Evolutionary conservation across 2,888 invertebrate species (phyloP).

Genomic region (Cheiracanthium punctorium): DNA sequence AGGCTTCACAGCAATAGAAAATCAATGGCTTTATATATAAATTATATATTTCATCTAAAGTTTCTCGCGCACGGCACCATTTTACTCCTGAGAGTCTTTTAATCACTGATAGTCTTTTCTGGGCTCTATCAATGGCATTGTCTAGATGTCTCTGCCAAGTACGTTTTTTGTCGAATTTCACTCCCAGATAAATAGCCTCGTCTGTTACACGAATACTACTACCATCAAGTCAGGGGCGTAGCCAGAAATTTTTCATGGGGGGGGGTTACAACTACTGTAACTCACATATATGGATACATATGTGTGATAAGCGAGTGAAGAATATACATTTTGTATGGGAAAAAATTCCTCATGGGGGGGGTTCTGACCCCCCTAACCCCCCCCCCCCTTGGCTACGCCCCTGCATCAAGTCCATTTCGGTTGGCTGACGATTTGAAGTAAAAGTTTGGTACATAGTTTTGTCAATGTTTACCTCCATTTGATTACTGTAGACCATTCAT

Average conservation of each 20-base stretch:
- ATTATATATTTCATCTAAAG: slow-evolving; percentile 21
- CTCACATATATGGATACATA: too few relatives aligned
- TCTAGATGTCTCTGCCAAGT: neutral
- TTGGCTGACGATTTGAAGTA: too few relatives aligned
- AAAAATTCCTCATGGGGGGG: too few relatives aligned
- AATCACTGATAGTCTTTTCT: neutral
- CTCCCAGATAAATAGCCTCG: neutral
- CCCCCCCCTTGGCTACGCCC: too few relatives aligned
- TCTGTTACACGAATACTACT: neutral
- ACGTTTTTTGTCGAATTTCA: slow-evolving; percentile 11
- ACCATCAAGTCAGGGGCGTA: too few relatives aligned
- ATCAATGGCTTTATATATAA: slow-evolving; percentile 12
- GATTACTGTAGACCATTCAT: slow-evolving; percentile 19
- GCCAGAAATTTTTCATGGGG: too few relatives aligned
- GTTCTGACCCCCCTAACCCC: too few relatives aligned
- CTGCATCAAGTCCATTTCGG: too few relatives aligned
- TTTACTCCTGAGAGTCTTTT: neutral
- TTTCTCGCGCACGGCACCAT: neutral
- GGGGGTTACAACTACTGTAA: too few relatives aligned
- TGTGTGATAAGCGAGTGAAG: too few relatives aligned
- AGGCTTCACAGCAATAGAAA: neutral
- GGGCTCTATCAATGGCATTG: neutral
- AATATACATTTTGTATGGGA: too few relatives aligned
- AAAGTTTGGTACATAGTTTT: slow-evolving; percentile 2
- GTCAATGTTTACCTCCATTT: too few relatives aligned